Evolutionary conservation across 2,113 vertebrate species (phyloP).

Genomic region (Synodontis membranacea): DNA sequence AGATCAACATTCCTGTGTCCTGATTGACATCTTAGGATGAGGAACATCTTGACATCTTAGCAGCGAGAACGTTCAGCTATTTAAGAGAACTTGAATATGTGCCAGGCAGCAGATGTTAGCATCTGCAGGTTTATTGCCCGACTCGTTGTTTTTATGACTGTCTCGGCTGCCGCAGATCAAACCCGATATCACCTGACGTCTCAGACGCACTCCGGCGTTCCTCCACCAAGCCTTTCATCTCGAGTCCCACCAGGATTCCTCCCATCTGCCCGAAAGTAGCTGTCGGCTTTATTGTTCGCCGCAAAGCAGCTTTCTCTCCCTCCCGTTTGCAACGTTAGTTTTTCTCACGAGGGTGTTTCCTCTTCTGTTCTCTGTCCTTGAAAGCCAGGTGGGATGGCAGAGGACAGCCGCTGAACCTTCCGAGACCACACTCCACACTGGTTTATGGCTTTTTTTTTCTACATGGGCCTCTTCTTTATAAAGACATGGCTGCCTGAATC

Average conservation of each 20-base stretch:
- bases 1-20: background rate
- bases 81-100: background rate
- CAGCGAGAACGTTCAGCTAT: background rate
- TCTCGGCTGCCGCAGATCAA: slow-evolving; percentile 30
- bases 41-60: slow-evolving; percentile 21
- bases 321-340: background rate
- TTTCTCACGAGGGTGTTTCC: slow-evolving; percentile 2
- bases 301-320: slow-evolving; percentile 25
- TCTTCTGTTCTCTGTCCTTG: slow-evolving; percentile 37
- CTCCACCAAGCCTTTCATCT: slow-evolving; percentile 47
- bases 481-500: slow-evolving; percentile 29
- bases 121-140: slow-evolving; percentile 9
- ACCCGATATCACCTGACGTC: slow-evolving; percentile 38
- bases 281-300: slow-evolving; percentile 40
- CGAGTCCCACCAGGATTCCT: slow-evolving; percentile 48
- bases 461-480: slow-evolving; percentile 27
- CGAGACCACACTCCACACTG: slow-evolving; percentile 26
- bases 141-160: slow-evolving; percentile 24
- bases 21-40: slow-evolving; percentile 6
- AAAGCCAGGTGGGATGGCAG: slow-evolving; percentile 24
- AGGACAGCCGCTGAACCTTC: slow-evolving; percentile 35
- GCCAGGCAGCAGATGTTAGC: slow-evolving; percentile 25
- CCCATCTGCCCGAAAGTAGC: slow-evolving; percentile 41
- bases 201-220: slow-evolving; percentile 38
- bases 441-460: slow-evolving; percentile 31